A percentile compares a stretch with the other conserved stretches of the same genome.
Conservation (phyloP, 2,113 vertebrate species). For the Alethe castanea region DNA sequence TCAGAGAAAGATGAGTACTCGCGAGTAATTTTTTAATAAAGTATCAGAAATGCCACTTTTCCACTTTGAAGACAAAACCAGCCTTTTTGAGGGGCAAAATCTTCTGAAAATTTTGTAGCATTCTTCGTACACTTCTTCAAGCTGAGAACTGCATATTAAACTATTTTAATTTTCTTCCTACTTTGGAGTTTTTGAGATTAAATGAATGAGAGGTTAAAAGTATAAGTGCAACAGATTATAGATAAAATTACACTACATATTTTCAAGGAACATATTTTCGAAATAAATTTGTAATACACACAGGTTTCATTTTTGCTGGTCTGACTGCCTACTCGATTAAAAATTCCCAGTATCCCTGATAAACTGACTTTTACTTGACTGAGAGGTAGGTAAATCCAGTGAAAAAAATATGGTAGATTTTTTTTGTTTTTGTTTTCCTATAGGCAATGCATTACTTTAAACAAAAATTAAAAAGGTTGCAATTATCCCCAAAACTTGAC, state of each 20-base stretch:
- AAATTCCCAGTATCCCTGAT: not conserved
- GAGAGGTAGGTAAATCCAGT: not conserved
- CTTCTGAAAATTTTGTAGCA: not conserved
- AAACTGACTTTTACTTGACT: not conserved
- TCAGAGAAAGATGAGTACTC: not conserved
- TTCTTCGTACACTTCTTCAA: not conserved
- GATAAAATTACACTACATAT: not conserved
- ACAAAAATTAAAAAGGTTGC: not conserved
- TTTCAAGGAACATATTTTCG: not conserved
- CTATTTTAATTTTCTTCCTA: not conserved
- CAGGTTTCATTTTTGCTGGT: not conserved
- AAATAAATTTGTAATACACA: not conserved
- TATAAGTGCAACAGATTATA: not conserved
- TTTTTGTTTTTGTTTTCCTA: not conserved
- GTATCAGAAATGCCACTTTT: not conserved
- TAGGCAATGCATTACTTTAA: not conserved
- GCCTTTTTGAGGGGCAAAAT: not conserved
- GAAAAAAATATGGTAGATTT: not conserved
- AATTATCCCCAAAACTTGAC: not conserved
- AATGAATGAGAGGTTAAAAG: not conserved
- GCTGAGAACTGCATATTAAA: not conserved
- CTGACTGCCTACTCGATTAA: not conserved
- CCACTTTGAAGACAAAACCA: not conserved
- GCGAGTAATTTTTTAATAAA: not conserved
- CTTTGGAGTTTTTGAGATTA: not conserved